These are phyloP conservation scores for Bujurquina vittata DNA, from an alignment of 2,113 vertebrate genomes.

Conservation along the genomic window DNA sequence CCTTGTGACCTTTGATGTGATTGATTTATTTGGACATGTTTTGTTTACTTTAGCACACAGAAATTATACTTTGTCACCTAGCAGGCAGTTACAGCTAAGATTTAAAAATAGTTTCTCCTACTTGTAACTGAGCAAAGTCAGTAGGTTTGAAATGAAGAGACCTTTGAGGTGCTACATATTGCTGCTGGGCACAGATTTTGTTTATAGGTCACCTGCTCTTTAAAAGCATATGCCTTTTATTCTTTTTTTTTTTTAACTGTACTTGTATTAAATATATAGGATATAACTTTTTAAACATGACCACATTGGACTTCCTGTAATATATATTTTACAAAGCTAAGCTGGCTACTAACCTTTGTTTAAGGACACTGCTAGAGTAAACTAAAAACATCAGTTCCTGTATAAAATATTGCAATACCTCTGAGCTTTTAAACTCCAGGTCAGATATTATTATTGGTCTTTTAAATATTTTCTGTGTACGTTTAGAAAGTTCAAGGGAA, in stretches of 20 bases:
- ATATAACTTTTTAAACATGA: background rate
- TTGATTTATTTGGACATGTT: background rate
- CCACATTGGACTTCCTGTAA: background rate
- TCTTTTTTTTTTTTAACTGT: background rate
- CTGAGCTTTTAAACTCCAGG: background rate
- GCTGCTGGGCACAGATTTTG: background rate
- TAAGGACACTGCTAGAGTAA: background rate
- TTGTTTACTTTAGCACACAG: background rate
- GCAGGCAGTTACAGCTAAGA: background rate
- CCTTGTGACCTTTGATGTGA: background rate
- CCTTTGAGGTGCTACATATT: background rate
- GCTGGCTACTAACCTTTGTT: background rate
- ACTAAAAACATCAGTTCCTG: background rate
- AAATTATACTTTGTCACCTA: background rate
- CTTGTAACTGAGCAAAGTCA: background rate
- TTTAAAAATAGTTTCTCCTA: background rate
- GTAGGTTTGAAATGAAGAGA: background rate
- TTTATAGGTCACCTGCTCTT: background rate
- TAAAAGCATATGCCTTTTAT: background rate
- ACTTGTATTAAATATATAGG: conserved; percentile 3
- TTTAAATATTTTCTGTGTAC: background rate
- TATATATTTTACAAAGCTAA: background rate
- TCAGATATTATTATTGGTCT: background rate
- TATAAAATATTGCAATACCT: background rate
- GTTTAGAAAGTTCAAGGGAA: conserved; percentile 19